Percentiles rank a stretch among this genome's conserved stretches.
These are phyloP conservation scores for Rallus limicola DNA, from an alignment of 2,113 vertebrate species.

Conservation along the genomic window DNA sequence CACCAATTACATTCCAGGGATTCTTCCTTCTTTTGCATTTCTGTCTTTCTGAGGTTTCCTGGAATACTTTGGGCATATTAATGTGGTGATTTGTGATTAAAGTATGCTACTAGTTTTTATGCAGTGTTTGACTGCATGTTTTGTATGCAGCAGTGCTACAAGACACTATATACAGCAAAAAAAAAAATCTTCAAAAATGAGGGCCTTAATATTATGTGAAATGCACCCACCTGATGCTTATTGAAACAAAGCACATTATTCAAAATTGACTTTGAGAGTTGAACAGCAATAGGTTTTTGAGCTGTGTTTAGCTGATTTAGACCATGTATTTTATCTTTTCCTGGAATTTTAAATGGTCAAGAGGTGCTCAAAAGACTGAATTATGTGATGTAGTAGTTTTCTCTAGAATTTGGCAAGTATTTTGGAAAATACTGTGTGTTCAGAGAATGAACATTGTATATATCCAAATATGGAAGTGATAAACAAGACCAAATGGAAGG, in stretches of 20 bases:
- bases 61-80: background rate
- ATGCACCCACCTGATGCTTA: background rate
- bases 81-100: background rate
- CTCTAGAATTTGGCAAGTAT: constrained; percentile 14
- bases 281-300: background rate
- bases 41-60: background rate
- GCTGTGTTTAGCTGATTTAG: background rate
- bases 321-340: background rate
- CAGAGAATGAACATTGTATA: background rate
- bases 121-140: background rate
- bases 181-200: background rate
- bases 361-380: constrained; percentile 28
- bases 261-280: background rate
- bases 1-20: background rate
- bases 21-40: background rate
- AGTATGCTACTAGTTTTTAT: background rate
- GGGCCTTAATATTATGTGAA: background rate
- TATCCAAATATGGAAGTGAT: background rate
- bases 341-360: constrained; percentile 41
- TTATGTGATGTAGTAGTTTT: constrained; percentile 7
- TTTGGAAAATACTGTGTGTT: constrained; percentile 43
- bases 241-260: background rate
- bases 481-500: background rate
- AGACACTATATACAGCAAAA: background rate
- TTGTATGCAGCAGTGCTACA: background rate